These are phyloP conservation scores for Drosophila insularis DNA, from an alignment of 1,140 invertebrate genomes.

Conservation along the genomic window DNA sequence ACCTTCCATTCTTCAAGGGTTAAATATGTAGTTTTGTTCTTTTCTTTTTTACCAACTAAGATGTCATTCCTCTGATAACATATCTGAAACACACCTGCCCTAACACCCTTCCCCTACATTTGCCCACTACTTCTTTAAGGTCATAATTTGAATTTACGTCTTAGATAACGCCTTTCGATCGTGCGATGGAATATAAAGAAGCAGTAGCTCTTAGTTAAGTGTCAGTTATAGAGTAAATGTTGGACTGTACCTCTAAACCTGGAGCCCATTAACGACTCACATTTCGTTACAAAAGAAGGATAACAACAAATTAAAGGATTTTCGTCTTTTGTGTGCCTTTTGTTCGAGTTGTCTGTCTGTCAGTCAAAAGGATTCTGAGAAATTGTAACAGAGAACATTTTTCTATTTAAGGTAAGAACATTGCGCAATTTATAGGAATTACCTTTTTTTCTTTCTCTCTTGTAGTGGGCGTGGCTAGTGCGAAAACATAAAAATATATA, in stretches of 20 bases:
- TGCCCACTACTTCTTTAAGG: conserved; percentile 12
- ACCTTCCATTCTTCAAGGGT: neutral
- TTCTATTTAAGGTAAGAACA: conserved; percentile 21
- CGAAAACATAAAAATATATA: conserved; percentile 9
- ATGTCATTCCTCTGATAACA: conserved; percentile 36
- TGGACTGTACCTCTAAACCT: conserved; percentile 24
- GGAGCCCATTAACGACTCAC: conserved; percentile 43
- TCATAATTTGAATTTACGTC: conserved; percentile 56
- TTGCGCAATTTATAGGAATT: conserved; percentile 56
- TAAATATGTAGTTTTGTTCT: conserved; percentile 4
- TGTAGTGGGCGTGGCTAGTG: conserved; percentile 38
- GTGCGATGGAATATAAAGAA: neutral
- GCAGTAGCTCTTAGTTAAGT: conserved; percentile 36
- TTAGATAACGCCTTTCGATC: conserved; percentile 18
- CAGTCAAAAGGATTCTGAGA: conserved; percentile 50
- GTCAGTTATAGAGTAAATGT: conserved; percentile 45
- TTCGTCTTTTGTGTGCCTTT: conserved; percentile 39
- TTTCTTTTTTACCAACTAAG: neutral
- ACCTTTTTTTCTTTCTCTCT: neutral
- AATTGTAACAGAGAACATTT: conserved; percentile 9
- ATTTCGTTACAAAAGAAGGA: conserved; percentile 49
- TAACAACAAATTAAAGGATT: conserved; percentile 68
- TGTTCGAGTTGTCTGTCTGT: conserved; percentile 38
- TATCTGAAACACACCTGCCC: conserved; percentile 42
- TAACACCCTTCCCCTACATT: neutral